Evolutionary conservation across 2,113 vertebrate genomes (phyloP), one percentile per base, ranked within the genome.

Genomic region (Platichthys flesus): DNA sequence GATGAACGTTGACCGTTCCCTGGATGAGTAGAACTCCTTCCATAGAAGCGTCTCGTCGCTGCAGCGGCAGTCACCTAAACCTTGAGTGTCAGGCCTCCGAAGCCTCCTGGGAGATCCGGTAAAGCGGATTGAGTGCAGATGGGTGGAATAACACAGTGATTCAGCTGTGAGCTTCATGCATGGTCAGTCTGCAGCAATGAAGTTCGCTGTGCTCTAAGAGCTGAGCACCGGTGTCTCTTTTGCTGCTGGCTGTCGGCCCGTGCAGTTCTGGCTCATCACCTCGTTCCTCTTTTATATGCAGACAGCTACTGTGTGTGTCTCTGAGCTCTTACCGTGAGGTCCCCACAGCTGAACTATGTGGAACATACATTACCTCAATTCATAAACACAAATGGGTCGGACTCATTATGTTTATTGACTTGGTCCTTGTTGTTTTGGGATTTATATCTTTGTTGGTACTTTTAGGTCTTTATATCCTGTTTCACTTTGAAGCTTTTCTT

Each of bases 121-220:
- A 56, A 70, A 78, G 76, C 67, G 73, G 71, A 78, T 35, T 26
- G 24, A 76, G 76, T 62, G 61, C 74, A 79, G 74, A 70, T 45
- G 75, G 67, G 72, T 71, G 75, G 67, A 88, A 81, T 83, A 84
- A 86, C 51, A 45, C 66, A 67, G 76, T 54, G 85, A 81, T 75
- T 86, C 75, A 83, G 69, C 81, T 60, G 55, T 81, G 74, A 82
- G 81, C 56, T 70, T 84, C 56, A 68, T 84, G 71, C 83, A 77
- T 70, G 79, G 60, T 21, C 64, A 40, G 57, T 62, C 79, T 45
- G 57, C 62, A 62, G 71, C 69, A 20, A 10, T 24, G 55, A 61
- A 71, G 68, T 63, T 65, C 1, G 6, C 45, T 55, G 52, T 31
- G 57, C 52, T 49, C 62, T 67, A 61, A 69, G n/a, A 69, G 67